phyloP scores from a whole-genome alignment of 2,888 invertebrate species.

The Falcaria lacertinaria region DNA sequence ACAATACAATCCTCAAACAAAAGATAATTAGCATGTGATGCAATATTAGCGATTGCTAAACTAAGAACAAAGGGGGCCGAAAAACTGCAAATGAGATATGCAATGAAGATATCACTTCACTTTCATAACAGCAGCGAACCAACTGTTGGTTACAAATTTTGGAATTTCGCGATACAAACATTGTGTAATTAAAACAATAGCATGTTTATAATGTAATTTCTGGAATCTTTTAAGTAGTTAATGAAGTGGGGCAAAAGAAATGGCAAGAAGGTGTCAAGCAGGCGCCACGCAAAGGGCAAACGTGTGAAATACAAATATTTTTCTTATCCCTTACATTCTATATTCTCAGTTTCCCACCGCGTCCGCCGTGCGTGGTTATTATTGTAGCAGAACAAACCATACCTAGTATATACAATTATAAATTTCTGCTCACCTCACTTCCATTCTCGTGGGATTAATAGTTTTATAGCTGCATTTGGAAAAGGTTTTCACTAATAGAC shows the following conservation, averaged over 20 bases:
- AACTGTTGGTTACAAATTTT: too few species aligned
- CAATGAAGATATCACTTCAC: slow-evolving; percentile 11
- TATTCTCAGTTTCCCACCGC: not conserved
- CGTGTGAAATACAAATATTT: slow-evolving; percentile 55
- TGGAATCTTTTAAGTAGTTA: not conserved
- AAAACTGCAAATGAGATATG: slow-evolving; percentile 21
- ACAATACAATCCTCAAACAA: slow-evolving; percentile 54
- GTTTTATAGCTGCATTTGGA: too few species aligned
- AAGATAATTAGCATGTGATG: slow-evolving; percentile 46
- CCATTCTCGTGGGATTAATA: not conserved
- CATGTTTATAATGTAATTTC: not conserved
- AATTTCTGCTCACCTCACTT: too few species aligned
- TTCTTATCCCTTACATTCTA: not conserved
- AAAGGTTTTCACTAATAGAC: too few species aligned
- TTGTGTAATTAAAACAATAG: too few species aligned
- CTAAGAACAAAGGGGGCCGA: slow-evolving; percentile 22
- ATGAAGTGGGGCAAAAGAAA: slow-evolving; percentile 20
- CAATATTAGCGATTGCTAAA: slow-evolving; percentile 25
- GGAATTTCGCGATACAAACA: too few species aligned
- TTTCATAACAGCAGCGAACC: not conserved
- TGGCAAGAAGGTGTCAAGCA: slow-evolving; percentile 38
- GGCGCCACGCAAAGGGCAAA: slow-evolving; percentile 23
- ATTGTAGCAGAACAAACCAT: not conserved
- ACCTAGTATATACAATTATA: not conserved
- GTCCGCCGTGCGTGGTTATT: not conserved